Evolutionary conservation across 2,888 invertebrate genomes (phyloP).

Genomic region (Tetragnatha montana): DNA sequence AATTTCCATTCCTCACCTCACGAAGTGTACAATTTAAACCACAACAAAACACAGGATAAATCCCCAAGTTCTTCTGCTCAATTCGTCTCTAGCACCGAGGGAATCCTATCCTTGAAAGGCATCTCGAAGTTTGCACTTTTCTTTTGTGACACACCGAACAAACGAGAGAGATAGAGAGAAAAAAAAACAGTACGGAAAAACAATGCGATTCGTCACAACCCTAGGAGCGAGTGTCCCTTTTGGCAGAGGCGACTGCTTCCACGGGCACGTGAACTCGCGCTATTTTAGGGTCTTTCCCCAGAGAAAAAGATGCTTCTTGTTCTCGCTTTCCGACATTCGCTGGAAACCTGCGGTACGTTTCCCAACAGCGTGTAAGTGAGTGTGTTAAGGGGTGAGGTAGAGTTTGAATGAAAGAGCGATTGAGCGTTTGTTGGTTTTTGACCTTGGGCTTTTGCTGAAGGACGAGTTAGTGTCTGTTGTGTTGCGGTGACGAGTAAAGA

Average conservation of each 20-base stretch:
- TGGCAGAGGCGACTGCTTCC: constrained; percentile 10
- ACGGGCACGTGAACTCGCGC: constrained; percentile 8
- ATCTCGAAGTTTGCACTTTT: neutral
- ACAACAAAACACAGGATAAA: no score
- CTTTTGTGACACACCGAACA: neutral
- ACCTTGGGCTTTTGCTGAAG: no score
- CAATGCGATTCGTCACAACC: constrained; percentile 28
- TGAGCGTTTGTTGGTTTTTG: no score
- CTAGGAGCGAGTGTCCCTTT: constrained; percentile 12
- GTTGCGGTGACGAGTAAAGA: no score
- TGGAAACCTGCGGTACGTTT: neutral
- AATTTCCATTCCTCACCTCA: no score
- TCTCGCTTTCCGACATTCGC: neutral
- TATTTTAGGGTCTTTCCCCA: constrained; percentile 12
- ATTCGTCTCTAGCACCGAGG: no score
- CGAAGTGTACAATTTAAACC: no score
- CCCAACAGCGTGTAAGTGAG: neutral
- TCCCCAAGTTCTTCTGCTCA: no score
- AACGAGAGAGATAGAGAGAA: neutral
- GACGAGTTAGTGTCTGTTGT: no score
- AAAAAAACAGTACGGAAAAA: neutral
- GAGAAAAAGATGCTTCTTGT: neutral
- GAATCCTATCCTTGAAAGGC: neutral
- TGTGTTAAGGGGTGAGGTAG: neutral
- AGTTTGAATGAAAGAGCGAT: neutral